Evolutionary conservation across 1,140 invertebrate species (phyloP).

Genomic region (Heliconius eleuchia): DNA sequence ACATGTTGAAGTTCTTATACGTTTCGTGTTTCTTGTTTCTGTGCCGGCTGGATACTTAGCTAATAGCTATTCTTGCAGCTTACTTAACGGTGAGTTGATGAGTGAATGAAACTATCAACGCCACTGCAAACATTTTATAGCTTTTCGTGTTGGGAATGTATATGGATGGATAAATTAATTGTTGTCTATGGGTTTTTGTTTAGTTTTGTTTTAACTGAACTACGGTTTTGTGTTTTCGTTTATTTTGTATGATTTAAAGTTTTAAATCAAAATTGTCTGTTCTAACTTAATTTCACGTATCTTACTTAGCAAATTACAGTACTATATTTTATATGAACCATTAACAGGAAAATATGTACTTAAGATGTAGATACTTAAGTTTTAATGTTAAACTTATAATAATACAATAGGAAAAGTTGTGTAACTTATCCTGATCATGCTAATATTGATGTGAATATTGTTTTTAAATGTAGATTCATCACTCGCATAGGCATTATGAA

Average conservation of each 20-base stretch:
- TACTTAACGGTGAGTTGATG: conserved; percentile 69
- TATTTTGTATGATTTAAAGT: neutral
- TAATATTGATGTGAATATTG: too few relatives aligned
- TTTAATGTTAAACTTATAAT: neutral
- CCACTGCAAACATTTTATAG: conserved; percentile 61
- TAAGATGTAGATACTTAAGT: neutral
- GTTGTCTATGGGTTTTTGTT: neutral
- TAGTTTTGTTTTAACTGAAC: neutral
- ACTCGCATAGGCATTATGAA: neutral
- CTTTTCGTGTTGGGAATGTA: conserved; percentile 49
- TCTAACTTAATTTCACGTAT: too few relatives aligned
- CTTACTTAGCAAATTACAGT: too few relatives aligned
- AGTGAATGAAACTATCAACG: conserved; percentile 65
- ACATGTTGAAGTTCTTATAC: conserved; percentile 50
- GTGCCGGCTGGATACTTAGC: conserved; percentile 46
- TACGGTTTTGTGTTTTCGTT: neutral
- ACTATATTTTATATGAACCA: neutral
- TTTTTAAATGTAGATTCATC: too few relatives aligned
- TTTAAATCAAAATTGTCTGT: too few relatives aligned
- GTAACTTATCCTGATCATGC: too few relatives aligned
- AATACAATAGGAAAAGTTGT: neutral
- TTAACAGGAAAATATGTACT: neutral
- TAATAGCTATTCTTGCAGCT: conserved; percentile 66
- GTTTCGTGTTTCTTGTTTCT: conserved; percentile 53
- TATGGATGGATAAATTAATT: neutral